A percentile compares a stretch with the other conserved stretches of the same genome.
Conservation (phyloP, 2,113 vertebrate genomes). For the Callipepla squamata region DNA sequence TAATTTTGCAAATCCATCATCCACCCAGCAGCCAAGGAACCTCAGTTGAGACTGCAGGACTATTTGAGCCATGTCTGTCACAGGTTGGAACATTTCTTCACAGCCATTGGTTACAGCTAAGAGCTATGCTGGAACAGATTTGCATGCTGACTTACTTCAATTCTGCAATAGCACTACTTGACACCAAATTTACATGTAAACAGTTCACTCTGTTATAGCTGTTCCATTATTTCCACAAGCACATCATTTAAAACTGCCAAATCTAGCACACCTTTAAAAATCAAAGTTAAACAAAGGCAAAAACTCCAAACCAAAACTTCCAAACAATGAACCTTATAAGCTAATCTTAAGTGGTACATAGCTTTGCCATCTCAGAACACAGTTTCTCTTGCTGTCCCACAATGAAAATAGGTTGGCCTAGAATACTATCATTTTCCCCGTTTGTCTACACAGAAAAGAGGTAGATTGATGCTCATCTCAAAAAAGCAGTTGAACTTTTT, state of each 20-base stretch:
- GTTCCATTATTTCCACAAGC: not conserved
- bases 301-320: not conserved
- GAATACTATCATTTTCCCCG: not conserved
- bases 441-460: not conserved
- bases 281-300: not conserved
- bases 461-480: not conserved
- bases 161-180: not conserved
- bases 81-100: not conserved
- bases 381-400: not conserved
- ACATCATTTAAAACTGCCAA: not conserved
- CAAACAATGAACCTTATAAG: not conserved
- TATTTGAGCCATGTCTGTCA: not conserved
- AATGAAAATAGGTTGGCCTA: not conserved
- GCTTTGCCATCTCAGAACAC: not conserved
- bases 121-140: not conserved
- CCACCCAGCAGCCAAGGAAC: not conserved
- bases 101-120: not conserved
- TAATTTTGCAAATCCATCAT: not conserved
- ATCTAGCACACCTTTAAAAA: not conserved
- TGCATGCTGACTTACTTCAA: not conserved
- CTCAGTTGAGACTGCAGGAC: not conserved
- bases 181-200: not conserved
- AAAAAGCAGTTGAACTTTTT: not conserved
- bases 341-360: accelerated
- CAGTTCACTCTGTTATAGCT: not conserved